phyloP scores from a whole-genome alignment of 2,797 vertebrate species.

The Cirrhinus molitorella region DNA sequence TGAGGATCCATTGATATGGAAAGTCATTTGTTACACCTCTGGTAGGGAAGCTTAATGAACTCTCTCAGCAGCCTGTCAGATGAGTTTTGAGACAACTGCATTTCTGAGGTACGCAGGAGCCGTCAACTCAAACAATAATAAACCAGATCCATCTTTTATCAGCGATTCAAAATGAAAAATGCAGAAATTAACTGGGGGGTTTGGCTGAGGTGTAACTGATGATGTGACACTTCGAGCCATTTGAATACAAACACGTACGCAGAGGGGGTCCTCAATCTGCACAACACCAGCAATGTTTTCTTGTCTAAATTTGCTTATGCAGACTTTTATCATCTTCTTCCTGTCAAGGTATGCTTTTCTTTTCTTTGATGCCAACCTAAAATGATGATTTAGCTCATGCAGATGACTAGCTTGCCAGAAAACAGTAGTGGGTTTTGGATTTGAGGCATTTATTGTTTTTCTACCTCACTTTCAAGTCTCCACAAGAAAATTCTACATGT shows the following conservation, averaged over 20 bases:
- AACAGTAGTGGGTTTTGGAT: neutral
- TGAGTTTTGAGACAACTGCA: slow-evolving; percentile 48
- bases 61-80: slow-evolving; percentile 62
- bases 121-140: slow-evolving; percentile 49
- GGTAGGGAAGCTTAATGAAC: slow-evolving; percentile 46
- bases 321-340: neutral
- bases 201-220: slow-evolving; percentile 11
- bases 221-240: slow-evolving; percentile 20
- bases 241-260: neutral
- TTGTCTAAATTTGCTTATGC: slow-evolving; percentile 17
- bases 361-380: slow-evolving; percentile 22
- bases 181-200: neutral
- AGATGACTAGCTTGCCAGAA: neutral
- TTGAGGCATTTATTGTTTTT: neutral
- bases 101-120: slow-evolving; percentile 62
- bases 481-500: slow-evolving; percentile 45
- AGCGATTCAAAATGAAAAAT: slow-evolving; percentile 39
- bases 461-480: slow-evolving; percentile 22
- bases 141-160: slow-evolving; percentile 42
- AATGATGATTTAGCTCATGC: slow-evolving; percentile 33
- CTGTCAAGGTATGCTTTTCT: neutral
- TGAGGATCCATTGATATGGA: slow-evolving; percentile 53
- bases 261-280: neutral
- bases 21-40: slow-evolving; percentile 56
- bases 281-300: slow-evolving; percentile 18